Conservation (phyloP, 2,797 vertebrate genomes). For the Pelochelys cantorii region DNA sequence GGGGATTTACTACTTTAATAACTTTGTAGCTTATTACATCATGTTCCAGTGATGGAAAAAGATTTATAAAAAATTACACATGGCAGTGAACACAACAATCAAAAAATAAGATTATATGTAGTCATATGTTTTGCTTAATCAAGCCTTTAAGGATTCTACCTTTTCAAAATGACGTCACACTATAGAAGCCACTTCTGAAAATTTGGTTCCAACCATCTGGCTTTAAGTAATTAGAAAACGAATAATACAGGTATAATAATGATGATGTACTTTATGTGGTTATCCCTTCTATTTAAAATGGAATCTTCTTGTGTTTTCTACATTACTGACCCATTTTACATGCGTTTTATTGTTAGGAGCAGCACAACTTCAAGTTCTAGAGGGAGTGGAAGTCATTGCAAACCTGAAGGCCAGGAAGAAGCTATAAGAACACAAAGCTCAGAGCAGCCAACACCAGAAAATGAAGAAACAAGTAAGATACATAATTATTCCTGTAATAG, state of each 20-base stretch:
- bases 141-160: not conserved
- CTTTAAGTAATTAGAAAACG: not conserved
- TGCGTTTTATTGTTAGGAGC: slow-evolving; percentile 83
- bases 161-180: not conserved
- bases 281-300: not conserved
- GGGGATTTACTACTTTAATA: not conserved
- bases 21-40: not conserved
- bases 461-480: slow-evolving; percentile 83
- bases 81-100: not conserved
- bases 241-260: not conserved
- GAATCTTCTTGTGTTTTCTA: not conserved
- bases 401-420: slow-evolving; percentile 80
- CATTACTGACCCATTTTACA: slow-evolving; percentile 8
- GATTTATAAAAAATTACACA: not conserved
- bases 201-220: not conserved
- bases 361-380: slow-evolving; percentile 89
- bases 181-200: not conserved
- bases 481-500: not conserved
- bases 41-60: not conserved
- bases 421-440: slow-evolving; percentile 67
- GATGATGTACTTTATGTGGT: not conserved
- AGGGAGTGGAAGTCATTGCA: slow-evolving; percentile 85
- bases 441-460: slow-evolving; percentile 71
- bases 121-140: not conserved
- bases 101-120: not conserved